phyloP scores from a whole-genome alignment of 2,113 vertebrate genomes.

The Pardalotus punctatus region DNA sequence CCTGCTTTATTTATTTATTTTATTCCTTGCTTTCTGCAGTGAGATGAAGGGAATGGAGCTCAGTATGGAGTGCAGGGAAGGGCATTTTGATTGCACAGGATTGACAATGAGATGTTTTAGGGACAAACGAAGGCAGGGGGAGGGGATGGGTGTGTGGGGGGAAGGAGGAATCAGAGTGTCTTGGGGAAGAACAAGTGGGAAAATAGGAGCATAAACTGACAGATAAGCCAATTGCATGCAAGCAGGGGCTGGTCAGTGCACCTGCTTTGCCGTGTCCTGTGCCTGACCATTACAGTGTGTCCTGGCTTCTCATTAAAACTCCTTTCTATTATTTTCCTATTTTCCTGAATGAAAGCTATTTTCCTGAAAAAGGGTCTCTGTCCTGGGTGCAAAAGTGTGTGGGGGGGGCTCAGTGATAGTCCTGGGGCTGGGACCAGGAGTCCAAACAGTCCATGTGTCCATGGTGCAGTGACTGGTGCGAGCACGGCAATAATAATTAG shows the following conservation, averaged over 20 bases:
- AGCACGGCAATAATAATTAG: neutral
- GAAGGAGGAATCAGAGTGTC: neutral
- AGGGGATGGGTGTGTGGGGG: neutral
- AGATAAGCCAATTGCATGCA: neutral
- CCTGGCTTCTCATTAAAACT: neutral
- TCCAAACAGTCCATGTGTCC: neutral
- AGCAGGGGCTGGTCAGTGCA: neutral
- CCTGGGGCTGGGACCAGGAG: neutral
- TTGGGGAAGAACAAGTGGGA: neutral
- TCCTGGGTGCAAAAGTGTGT: neutral
- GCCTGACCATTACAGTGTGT: neutral
- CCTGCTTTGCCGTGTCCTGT: neutral
- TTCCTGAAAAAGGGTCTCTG: neutral
- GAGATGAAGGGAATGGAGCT: neutral
- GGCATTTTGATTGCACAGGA: neutral
- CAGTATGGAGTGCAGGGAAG: neutral
- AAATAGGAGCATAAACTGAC: neutral
- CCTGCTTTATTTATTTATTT: neutral
- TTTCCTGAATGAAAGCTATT: neutral
- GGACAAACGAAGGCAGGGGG: neutral
- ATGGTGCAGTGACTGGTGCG: accelerated
- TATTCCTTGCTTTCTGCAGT: neutral
- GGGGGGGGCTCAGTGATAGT: neutral
- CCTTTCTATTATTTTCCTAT: neutral
- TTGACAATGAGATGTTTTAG: neutral